Evolutionary conservation across 2,888 invertebrate species (phyloP).

Genomic region (Microctonus hyperodae): DNA sequence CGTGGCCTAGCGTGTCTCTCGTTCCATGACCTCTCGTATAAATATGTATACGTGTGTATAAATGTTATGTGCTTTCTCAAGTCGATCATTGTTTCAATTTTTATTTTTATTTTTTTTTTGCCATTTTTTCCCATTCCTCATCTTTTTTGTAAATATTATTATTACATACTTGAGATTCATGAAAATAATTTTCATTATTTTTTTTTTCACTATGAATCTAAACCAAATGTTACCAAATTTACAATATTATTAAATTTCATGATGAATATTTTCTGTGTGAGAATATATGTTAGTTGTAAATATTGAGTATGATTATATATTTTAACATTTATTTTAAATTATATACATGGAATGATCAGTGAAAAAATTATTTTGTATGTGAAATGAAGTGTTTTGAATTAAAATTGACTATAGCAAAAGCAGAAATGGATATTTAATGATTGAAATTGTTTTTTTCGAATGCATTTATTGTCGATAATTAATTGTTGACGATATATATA

Average conservation of each 20-base stretch:
- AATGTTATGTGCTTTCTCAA: constrained; percentile 5
- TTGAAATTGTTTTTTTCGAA: background rate
- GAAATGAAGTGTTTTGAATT: background rate
- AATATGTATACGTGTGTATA: background rate
- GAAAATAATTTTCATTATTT: constrained; percentile 15
- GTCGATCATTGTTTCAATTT: background rate
- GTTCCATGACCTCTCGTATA: constrained; percentile 23
- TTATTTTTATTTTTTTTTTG: background rate
- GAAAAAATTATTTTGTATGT: background rate
- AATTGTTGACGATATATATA: too few relatives aligned
- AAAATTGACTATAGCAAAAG: background rate
- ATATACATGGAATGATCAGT: background rate
- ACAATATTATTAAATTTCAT: constrained; percentile 39
- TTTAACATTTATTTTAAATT: background rate
- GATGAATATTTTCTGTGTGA: background rate
- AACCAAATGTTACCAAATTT: constrained; percentile 48
- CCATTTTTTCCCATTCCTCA: too few relatives aligned
- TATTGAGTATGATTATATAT: background rate
- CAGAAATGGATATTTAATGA: background rate
- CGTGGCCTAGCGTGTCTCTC: constrained; percentile 36
- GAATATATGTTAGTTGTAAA: background rate
- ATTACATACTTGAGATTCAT: constrained; percentile 12
- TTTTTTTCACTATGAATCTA: constrained; percentile 24
- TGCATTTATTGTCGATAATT: background rate
- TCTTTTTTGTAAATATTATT: background rate